Evolutionary conservation across 2,888 invertebrate genomes (phyloP), one percentile per base, ranked within the genome.

Genomic region (Synergus japonicus): DNA sequence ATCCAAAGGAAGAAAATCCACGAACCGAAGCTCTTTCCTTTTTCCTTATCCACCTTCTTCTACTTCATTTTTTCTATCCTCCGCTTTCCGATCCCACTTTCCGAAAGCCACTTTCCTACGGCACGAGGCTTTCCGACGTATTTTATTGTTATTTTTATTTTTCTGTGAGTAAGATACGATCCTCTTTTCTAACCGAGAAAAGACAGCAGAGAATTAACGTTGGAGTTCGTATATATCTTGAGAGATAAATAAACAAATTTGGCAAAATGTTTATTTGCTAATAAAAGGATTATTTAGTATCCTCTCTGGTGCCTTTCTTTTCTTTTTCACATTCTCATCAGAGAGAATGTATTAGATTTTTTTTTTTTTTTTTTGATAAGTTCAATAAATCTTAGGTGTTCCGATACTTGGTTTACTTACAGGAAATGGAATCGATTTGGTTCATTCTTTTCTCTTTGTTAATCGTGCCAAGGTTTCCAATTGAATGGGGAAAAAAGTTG

Each of bases 11-110:
- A 54, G 49, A 54, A 73, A 49, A 69, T 44, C 73, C 79, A 76
- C 73, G 67, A 64, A 76, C 65, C 63, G 77, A 83, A 80, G 77
- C 76, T 79, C 79, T 65, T 76, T 82, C 78, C 46, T 65, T 78
- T 65, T 43, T 60, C 78, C 81, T 82, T 60, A 63, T 78, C 76
- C 77, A 79, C 76, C 81, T 82, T 79, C 81, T 82, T 83, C 78
- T 66, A 76, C 60, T 79, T 79, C 78, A 81, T 78, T 82, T 79
- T 79, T 82, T 82, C 79, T 79, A 79, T 67, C 81, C 78, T 83
- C 83, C 80, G 80, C 81, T 80, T 84, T 83, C 83, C 84, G 83
- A 84, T 83, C 80, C 82, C 83, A 81, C 78, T 82, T 85, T 82
- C 84, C 84, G 83, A 84, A 84, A 83, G 82, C 84, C 78, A 81